phyloP scores from a whole-genome alignment of 2,888 invertebrate genomes.

The Balanococcus diminutus region DNA sequence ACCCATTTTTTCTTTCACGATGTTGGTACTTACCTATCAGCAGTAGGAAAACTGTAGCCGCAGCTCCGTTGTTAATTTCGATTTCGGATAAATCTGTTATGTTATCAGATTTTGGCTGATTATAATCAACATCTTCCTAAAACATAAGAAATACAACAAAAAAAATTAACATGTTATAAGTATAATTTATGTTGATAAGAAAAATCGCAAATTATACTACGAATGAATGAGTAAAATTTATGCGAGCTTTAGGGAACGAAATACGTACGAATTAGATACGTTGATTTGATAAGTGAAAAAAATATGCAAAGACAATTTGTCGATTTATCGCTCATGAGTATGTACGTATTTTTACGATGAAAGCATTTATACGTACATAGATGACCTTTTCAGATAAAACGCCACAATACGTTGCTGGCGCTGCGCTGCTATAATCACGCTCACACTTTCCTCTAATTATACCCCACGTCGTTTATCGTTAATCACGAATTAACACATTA shows the following conservation, averaged over 20 bases:
- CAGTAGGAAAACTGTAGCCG: constrained; percentile 23
- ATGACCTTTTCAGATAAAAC: background rate
- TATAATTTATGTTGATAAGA: background rate
- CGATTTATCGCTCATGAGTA: background rate
- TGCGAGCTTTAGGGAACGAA: background rate
- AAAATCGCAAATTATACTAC: background rate
- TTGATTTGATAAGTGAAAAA: background rate
- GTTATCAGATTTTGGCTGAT: constrained; percentile 51
- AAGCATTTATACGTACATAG: too few species aligned
- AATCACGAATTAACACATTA: constrained; percentile 4
- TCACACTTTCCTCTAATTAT: background rate
- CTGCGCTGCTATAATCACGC: background rate
- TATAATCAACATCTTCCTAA: constrained; percentile 44
- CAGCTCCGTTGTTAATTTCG: constrained; percentile 31
- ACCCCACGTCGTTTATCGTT: background rate
- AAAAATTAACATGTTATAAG: background rate
- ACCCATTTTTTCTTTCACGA: background rate
- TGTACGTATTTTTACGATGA: background rate
- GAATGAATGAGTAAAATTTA: background rate
- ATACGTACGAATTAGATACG: background rate
- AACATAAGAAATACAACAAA: background rate
- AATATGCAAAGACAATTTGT: background rate
- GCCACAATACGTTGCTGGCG: background rate
- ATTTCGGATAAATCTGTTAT: constrained; percentile 11
- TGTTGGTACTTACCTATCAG: constrained; percentile 39